phyloP scores from a whole-genome alignment of 2,113 vertebrate species.

The Todiramphus chloris region DNA sequence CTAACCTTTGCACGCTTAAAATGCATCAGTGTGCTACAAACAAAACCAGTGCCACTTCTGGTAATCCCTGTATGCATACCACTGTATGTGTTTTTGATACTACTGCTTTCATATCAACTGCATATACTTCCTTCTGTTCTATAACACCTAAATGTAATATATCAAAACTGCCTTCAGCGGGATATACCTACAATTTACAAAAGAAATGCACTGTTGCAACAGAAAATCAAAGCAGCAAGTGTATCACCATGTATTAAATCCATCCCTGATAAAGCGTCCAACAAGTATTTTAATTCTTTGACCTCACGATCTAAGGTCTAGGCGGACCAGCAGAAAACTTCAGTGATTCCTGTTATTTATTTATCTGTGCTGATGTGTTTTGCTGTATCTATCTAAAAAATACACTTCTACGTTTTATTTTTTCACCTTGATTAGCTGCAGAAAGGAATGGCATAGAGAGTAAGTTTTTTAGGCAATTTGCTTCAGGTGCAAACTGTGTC shows the following conservation, averaged over 20 bases:
- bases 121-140: neutral
- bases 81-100: neutral
- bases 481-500: neutral
- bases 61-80: neutral
- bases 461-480: neutral
- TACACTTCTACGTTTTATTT: neutral
- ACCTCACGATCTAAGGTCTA: neutral
- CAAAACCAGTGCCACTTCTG: neutral
- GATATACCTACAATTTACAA: neutral
- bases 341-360: neutral
- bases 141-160: neutral
- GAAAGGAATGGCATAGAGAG: neutral
- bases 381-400: neutral
- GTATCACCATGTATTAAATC: neutral
- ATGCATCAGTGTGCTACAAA: neutral
- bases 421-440: neutral
- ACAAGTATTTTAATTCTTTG: neutral
- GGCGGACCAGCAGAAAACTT: neutral
- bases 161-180: neutral
- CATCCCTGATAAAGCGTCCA: neutral
- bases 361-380: neutral
- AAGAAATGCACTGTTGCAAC: neutral
- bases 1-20: neutral
- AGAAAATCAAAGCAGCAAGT: neutral
- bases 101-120: neutral